A percentile compares a stretch with the other conserved stretches of the same genome.
phyloP scores from a whole-genome alignment of 2,797 vertebrate genomes.

The Typhlichthys eigenmanni region DNA sequence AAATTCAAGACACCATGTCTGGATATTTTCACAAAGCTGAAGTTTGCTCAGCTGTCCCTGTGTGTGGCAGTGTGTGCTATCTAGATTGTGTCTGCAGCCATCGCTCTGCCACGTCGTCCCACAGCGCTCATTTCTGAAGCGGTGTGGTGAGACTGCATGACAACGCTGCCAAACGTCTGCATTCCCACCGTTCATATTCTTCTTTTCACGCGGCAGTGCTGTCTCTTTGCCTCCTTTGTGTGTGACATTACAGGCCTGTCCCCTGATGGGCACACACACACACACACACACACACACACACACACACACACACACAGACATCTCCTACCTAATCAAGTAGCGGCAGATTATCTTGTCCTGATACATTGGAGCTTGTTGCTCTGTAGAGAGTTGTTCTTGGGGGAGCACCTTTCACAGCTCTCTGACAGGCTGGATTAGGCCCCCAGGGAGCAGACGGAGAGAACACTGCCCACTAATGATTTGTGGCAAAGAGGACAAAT shows the following conservation, averaged over 20 bases:
- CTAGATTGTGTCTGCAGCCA: too few species aligned
- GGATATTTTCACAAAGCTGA: too few species aligned
- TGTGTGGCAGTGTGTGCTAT: too few species aligned
- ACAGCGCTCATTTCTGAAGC: too few species aligned
- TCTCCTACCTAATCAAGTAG: constrained; percentile 80
- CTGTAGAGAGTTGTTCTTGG: constrained; percentile 73
- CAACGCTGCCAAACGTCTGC: constrained; percentile 54
- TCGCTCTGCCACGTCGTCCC: too few species aligned
- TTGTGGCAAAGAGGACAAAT: constrained; percentile 79
- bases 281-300: constrained; percentile 28
- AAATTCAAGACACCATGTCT: too few species aligned
- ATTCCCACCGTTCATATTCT: neutral
- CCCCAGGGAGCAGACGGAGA: constrained; percentile 69
- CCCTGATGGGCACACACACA: constrained; percentile 26
- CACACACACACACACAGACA: constrained; percentile 51
- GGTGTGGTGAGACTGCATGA: too few species aligned
- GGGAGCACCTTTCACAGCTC: constrained; percentile 54
- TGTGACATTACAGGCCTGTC: constrained; percentile 46
- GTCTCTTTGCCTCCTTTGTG: constrained; percentile 57
- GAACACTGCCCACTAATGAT: constrained; percentile 75
- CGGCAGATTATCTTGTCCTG: constrained; percentile 80
- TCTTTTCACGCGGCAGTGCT: neutral
- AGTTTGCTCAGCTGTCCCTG: too few species aligned
- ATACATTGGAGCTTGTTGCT: constrained; percentile 79
- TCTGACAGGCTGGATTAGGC: constrained; percentile 73